Evolutionary conservation across 2,113 vertebrate species (phyloP), one percentile per base, ranked within the genome.

Genomic region (Triplophysa rosa): DNA sequence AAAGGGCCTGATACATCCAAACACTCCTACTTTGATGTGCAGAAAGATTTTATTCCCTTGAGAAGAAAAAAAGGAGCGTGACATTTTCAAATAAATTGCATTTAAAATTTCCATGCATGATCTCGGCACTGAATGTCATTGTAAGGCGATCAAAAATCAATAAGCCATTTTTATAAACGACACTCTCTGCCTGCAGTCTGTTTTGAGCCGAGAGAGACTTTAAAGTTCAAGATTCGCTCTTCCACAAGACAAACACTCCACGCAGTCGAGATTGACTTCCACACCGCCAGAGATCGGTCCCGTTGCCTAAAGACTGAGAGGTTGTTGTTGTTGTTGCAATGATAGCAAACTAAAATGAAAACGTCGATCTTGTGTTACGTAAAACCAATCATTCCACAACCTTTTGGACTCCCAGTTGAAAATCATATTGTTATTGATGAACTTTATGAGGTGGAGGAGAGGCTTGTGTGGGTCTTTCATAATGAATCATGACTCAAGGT

Each of bases 1-100:
- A 52, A 52, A 52, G 12, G 13, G 13, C 8, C 40, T 52, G 47
- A 16, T 13, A 52, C 47, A 52, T 52, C 14, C 9, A 65, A 19
- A 61, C 40, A 42, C 61, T 63, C 23, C 47, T 62, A 17, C 21
- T 71, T 67, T 76, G 61, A 70, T 33, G 45, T 73, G 19, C 64
- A 74, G 40, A 45, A 78, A 59, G 59, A 58, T 67, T 81, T 73
- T 24, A 78, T 67, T 75, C 40, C 69, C 70, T 45, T 52, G 21
- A 64, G 11, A 5, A 29, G 40, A 37, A 67, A 78, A 77, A 73
- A 75, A 45, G 54, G 45, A 67, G 68, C 71, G 70, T 83, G 83
- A 87, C 76, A 84, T 86, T 81, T 83, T 49, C 33, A 75, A 86
- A 84, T 75, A 80, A 81, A 80, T 84, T 73, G 29, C 37, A 75